Conservation (phyloP, 2,888 invertebrate genomes). For the Aplocera efformata region DNA sequence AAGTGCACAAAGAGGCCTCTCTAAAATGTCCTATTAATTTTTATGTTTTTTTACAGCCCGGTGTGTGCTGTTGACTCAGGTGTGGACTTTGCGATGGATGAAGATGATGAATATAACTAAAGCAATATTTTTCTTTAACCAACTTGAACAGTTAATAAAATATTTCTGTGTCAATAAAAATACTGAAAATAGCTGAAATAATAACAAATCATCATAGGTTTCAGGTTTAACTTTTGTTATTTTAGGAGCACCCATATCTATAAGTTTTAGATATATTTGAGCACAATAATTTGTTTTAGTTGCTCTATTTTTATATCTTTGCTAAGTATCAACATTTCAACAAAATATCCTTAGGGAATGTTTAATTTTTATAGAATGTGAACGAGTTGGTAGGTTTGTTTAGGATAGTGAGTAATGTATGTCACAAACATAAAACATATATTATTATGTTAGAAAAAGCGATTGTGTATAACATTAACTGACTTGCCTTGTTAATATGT, state of each 20-base stretch:
- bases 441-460: too few species aligned
- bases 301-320: conserved; percentile 6
- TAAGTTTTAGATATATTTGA: conserved; percentile 10
- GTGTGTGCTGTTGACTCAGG: conserved; percentile 90
- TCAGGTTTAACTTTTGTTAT: conserved; percentile 2
- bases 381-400: too few species aligned
- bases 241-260: conserved; percentile 10
- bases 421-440: too few species aligned
- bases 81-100: conserved; percentile 92
- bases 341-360: too few species aligned
- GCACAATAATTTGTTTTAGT: conserved; percentile 22
- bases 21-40: too few species aligned
- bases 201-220: not conserved
- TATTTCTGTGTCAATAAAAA: too few species aligned
- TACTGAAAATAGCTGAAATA: not conserved
- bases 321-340: too few species aligned
- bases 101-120: conserved; percentile 84
- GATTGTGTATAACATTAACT: not conserved
- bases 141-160: not conserved
- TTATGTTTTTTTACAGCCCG: conserved; percentile 84
- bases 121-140: conserved; percentile 8
- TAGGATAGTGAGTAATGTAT: too few species aligned
- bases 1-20: too few species aligned
- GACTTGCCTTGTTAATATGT: conserved; percentile 3
- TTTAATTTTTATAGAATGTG: too few species aligned